Percentiles rank a stretch among this genome's conserved stretches.
Conservation (phyloP, 2,113 vertebrate genomes). For the Benitochromis conjunctus region DNA sequence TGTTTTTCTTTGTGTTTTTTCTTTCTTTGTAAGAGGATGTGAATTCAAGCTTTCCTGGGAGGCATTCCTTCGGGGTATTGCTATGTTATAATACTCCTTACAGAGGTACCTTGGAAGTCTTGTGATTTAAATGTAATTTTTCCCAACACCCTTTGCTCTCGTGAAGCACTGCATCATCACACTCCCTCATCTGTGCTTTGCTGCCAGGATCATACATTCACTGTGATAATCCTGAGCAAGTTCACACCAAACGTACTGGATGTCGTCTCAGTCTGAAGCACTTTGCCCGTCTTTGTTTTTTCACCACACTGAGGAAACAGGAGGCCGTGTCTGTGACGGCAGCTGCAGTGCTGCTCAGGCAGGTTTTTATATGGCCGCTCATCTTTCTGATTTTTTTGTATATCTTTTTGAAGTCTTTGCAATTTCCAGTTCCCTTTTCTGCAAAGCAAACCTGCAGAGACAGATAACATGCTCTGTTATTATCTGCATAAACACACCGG, state of each 20-base stretch:
- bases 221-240: not conserved
- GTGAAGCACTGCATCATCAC: not conserved
- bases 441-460: not conserved
- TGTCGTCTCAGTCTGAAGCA: rapidly evolving
- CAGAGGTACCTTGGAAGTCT: not conserved
- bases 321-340: rapidly evolving
- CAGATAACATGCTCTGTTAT: not conserved
- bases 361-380: not conserved
- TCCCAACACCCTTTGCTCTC: not conserved
- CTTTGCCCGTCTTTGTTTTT: not conserved
- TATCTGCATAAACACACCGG: not conserved
- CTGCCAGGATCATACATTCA: not conserved
- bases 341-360: not conserved
- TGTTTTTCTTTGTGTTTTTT: not conserved
- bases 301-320: not conserved
- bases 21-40: not conserved
- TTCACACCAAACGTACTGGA: not conserved
- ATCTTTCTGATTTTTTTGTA: rapidly evolving
- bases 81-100: rapidly evolving
- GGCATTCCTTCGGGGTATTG: rapidly evolving
- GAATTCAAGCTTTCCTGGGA: not conserved
- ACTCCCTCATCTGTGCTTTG: not conserved
- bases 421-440: rapidly evolving
- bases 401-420: not conserved
- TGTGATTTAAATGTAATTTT: not conserved